Evolutionary conservation across 2,888 invertebrate genomes (phyloP).

Genomic region (Campoletis raptor): DNA sequence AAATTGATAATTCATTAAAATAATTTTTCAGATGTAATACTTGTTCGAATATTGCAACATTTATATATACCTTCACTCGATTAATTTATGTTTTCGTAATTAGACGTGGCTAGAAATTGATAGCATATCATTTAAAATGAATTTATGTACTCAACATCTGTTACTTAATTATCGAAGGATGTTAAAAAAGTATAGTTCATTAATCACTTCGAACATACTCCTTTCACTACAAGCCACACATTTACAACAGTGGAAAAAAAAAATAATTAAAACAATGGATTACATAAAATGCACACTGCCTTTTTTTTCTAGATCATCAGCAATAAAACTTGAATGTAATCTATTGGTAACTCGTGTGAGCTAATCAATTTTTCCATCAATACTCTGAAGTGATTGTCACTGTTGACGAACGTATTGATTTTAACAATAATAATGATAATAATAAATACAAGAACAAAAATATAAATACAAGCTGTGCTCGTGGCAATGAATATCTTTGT

Average conservation of each 20-base stretch:
- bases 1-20: background rate
- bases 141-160: background rate
- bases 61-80: background rate
- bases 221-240: constrained; percentile 6
- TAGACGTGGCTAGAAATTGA: background rate
- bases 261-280: background rate
- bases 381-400: background rate
- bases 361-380: background rate
- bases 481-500: no score
- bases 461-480: no score
- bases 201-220: background rate
- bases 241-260: background rate
- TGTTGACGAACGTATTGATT: background rate
- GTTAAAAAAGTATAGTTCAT: background rate
- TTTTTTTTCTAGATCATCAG: background rate
- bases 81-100: constrained; percentile 6
- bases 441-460: background rate
- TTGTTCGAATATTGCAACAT: background rate
- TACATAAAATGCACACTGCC: background rate
- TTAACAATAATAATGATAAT: background rate
- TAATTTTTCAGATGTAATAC: background rate
- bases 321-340: no score
- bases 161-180: background rate
- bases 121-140: background rate
- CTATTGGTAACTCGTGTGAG: background rate